Conservation (phyloP, 2,113 vertebrate species). For the Carollia perspicillata region DNA sequence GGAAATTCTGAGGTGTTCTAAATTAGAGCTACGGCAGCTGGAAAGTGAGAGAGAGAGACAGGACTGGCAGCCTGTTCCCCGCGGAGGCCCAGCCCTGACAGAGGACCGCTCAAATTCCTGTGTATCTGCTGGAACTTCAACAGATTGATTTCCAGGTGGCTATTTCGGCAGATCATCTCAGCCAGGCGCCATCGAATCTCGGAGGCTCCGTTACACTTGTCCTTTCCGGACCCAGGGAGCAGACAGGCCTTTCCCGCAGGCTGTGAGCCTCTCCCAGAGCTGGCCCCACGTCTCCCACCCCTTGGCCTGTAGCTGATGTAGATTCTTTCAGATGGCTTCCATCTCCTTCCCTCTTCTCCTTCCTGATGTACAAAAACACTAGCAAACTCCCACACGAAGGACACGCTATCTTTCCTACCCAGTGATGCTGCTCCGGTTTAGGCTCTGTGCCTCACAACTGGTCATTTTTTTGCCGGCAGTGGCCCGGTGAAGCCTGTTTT, state of each 20-base stretch:
- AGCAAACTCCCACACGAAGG: neutral
- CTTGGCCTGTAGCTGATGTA: neutral
- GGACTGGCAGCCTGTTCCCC: neutral
- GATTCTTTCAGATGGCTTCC: neutral
- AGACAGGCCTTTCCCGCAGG: neutral
- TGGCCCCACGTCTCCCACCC: neutral
- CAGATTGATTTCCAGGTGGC: neutral
- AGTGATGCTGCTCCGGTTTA: neutral
- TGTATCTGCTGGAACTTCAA: neutral
- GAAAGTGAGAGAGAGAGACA: neutral
- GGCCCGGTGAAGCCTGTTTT: neutral
- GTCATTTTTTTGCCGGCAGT: neutral
- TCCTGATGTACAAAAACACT: neutral
- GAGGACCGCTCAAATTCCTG: neutral
- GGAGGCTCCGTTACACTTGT: neutral
- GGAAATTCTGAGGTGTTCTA: neutral
- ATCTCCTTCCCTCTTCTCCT: neutral
- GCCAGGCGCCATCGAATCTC: neutral
- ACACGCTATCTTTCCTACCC: neutral
- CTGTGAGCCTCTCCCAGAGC: neutral
- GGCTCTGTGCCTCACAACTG: neutral
- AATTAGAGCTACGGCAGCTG: neutral
- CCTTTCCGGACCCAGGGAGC: neutral
- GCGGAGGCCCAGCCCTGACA: neutral
- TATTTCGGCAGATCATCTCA: too few relatives aligned